A percentile compares a stretch with the other conserved stretches of the same genome.
Conservation (phyloP, 37 sponge, comb jelly and placozoan genomes). For the Tethya wilhelma region DNA sequence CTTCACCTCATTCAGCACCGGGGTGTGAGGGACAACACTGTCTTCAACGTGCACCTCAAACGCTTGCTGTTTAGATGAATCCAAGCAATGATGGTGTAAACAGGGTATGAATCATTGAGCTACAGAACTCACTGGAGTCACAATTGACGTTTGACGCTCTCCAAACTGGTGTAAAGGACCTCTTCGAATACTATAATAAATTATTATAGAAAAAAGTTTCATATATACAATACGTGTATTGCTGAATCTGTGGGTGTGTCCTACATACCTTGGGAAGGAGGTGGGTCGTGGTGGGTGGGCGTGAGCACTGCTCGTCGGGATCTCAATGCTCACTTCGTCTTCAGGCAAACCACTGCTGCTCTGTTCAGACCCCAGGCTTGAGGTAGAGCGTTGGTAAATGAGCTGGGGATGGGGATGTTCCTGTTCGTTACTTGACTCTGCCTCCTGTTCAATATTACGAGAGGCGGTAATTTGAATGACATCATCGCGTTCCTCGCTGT, state of each 20-base stretch:
- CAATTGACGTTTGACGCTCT: conserved; percentile 14
- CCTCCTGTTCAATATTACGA: too few relatives aligned
- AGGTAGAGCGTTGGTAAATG: not conserved
- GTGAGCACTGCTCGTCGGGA: conserved; percentile 11
- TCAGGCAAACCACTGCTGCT: conserved; percentile 40
- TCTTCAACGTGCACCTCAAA: conserved; percentile 19
- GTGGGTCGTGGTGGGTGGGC: conserved; percentile 16
- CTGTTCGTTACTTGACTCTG: too few relatives aligned
- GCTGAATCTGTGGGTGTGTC: not conserved
- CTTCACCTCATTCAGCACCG: conserved; percentile 56
- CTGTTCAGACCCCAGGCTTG: not conserved
- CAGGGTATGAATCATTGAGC: not conserved
- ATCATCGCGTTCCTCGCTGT: not conserved
- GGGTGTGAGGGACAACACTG: conserved; percentile 62
- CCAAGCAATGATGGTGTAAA: not conserved
- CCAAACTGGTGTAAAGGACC: not conserved
- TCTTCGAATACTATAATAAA: not conserved
- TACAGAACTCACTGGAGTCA: conserved; percentile 5
- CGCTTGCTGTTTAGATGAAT: not conserved
- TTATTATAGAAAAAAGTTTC: not conserved
- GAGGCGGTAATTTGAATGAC: too few relatives aligned
- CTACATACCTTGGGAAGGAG: not conserved
- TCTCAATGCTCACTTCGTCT: conserved; percentile 41
- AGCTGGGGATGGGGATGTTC: not conserved
- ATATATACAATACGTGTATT: not conserved